Evolutionary conservation across 2,113 vertebrate genomes (phyloP).

Genomic region (Gallinago media): DNA sequence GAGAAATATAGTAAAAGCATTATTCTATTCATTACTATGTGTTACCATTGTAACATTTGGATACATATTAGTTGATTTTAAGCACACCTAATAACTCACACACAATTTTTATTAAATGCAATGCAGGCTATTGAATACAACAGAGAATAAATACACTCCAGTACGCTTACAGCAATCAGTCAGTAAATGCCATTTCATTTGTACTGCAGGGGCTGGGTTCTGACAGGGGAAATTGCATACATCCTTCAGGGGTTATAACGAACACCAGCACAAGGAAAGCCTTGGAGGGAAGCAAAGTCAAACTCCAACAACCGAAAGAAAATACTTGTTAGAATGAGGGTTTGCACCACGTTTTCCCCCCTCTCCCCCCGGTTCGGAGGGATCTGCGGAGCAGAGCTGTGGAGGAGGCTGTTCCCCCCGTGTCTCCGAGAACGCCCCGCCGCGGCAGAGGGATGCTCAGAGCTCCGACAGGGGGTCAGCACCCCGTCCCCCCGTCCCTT

Average conservation of each 20-base stretch:
- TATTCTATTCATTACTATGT: not conserved
- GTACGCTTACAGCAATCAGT: not conserved
- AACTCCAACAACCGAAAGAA: not conserved
- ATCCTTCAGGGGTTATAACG: not conserved
- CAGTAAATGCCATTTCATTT: not conserved
- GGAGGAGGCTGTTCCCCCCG: not conserved
- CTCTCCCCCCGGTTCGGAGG: not conserved
- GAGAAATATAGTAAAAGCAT: not conserved
- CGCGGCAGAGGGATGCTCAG: not conserved
- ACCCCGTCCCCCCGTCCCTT: not conserved
- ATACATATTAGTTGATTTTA: not conserved
- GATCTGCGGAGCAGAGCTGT: not conserved
- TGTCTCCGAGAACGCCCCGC: not conserved
- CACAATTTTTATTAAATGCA: not conserved
- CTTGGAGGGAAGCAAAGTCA: not conserved
- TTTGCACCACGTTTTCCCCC: not conserved
- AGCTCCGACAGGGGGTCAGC: not conserved
- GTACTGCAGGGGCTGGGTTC: not conserved
- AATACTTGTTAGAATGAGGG: not conserved
- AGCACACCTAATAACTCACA: not conserved
- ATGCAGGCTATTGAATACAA: not conserved
- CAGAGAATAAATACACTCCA: not conserved
- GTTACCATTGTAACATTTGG: not conserved
- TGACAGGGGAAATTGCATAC: not conserved
- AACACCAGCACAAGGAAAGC: not conserved